Base-by-base conservation (phyloP, 2,888 invertebrate species). In the Rapana venosa region DNA sequence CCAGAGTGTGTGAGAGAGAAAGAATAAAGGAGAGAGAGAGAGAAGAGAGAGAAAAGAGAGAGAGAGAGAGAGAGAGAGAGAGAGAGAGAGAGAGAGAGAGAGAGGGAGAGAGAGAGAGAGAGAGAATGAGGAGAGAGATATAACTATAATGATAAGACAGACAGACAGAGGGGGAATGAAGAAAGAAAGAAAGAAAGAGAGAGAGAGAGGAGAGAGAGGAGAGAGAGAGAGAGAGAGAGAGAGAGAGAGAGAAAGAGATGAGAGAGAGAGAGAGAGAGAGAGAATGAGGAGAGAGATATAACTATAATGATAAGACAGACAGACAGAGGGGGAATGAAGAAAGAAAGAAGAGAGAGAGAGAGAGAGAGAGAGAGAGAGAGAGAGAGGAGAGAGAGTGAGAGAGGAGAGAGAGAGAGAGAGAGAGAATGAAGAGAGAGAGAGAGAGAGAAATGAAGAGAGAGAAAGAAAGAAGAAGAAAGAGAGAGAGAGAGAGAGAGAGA, bases 221-320 rank as follows among this genome's bases (percentile, higher is more conserved):
- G 70, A 70, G 70, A 70, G 70, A 70, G 70, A 70, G 70, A 70
- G 70, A 20, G 70, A 70, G 70, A 70, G 70, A 70, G 70, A 70
- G 70, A 70, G 70, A 70, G 70, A 74, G 74, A 74, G 74, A 74
- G 74, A 74, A n/a, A 74, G 74, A 74, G 74, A 74, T 13, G n/a
- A 74, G n/a, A 8, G 74, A n/a, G 74, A 17, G 17, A 17, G 79
- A 17, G 79, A 35, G 79, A 35, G 32, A 35, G 79, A 35, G 32
- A 79, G 17, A 79, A 20, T 35, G 20, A 35, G 36, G 79, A 79
- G 20, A 79, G 79, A 79, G 36, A n/a, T n/a, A n/a, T n/a, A n/a
- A n/a, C n/a, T n/a, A n/a, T n/a, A n/a, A n/a, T n/a, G n/a, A n/a
- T n/a, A n/a, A n/a, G n/a, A 79, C 32, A 79, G 15, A 79, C 32